Percentiles rank a stretch among this genome's conserved stretches.
Conservation (phyloP, 2,888 invertebrate species). For the Lepidochrysops patricia region DNA sequence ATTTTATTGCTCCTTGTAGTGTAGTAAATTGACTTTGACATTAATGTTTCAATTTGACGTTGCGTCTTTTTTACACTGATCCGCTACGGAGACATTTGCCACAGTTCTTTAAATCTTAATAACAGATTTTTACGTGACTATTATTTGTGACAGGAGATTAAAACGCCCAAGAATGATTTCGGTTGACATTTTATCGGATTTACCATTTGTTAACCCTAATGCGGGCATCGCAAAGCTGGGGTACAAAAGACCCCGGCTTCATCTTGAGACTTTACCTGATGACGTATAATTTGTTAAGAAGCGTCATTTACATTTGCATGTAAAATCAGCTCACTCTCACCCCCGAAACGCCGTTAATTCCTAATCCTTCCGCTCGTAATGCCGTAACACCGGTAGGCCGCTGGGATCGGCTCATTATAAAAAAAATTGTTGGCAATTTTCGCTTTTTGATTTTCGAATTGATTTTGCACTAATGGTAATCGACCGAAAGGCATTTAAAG, state of each 20-base stretch:
- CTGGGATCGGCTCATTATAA: not conserved
- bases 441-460: not conserved
- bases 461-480: not conserved
- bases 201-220: not conserved
- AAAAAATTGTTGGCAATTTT: not conserved
- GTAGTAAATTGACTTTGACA: not conserved
- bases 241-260: not conserved
- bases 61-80: not conserved
- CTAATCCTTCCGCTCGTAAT: not conserved
- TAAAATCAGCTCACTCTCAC: not conserved
- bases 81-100: not conserved
- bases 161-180: not conserved
- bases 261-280: not conserved
- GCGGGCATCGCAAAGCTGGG: too few relatives aligned
- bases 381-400: not conserved
- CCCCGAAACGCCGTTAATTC: not conserved
- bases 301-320: not conserved
- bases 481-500: not conserved
- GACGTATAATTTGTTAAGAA: not conserved
- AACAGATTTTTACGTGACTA: not conserved
- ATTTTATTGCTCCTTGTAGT: not conserved
- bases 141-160: not conserved
- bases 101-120: not conserved
- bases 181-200: not conserved
- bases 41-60: not conserved